Evolutionary conservation across 2,888 invertebrate species (phyloP).

Genomic region (Harpalus rubripes): DNA sequence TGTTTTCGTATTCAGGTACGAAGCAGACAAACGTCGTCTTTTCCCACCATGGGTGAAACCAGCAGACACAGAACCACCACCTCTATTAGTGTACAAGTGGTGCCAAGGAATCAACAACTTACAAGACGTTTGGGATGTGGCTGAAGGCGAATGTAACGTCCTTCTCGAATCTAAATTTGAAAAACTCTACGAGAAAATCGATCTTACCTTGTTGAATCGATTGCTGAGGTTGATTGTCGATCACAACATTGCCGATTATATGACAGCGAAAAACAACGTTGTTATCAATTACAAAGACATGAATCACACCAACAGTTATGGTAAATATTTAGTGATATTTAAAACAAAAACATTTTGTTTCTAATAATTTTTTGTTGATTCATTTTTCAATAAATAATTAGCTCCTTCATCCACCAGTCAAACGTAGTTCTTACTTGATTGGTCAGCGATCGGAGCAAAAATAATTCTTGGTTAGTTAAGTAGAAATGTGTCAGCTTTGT

Average conservation of each 20-base stretch:
- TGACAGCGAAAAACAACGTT: slow-evolving; percentile 99
- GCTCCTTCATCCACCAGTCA: slow-evolving; percentile 24
- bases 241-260: slow-evolving; percentile 99
- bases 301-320: slow-evolving; percentile 99
- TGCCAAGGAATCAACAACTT: slow-evolving; percentile 99
- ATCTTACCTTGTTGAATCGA: slow-evolving; percentile 97
- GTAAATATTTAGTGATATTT: slow-evolving; percentile 76
- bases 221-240: slow-evolving; percentile 97
- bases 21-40: slow-evolving; percentile 97
- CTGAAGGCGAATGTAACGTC: slow-evolving; percentile 99
- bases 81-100: slow-evolving; percentile 97
- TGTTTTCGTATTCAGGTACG: slow-evolving; percentile 80
- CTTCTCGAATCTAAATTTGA: slow-evolving; percentile 97
- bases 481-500: neutral
- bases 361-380: neutral
- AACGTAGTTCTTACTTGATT: slow-evolving; percentile 42
- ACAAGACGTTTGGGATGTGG: slow-evolving; percentile 99
- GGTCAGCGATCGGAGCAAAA: slow-evolving; percentile 48
- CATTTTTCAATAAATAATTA: neutral
- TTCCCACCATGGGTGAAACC: slow-evolving; percentile 99
- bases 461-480: slow-evolving; percentile 5
- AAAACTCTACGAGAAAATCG: slow-evolving; percentile 99
- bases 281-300: slow-evolving; percentile 99
- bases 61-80: slow-evolving; percentile 98
- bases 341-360: neutral